Conservation (phyloP, 2,113 vertebrate genomes). For the Gymnobelideus leadbeateri region DNA sequence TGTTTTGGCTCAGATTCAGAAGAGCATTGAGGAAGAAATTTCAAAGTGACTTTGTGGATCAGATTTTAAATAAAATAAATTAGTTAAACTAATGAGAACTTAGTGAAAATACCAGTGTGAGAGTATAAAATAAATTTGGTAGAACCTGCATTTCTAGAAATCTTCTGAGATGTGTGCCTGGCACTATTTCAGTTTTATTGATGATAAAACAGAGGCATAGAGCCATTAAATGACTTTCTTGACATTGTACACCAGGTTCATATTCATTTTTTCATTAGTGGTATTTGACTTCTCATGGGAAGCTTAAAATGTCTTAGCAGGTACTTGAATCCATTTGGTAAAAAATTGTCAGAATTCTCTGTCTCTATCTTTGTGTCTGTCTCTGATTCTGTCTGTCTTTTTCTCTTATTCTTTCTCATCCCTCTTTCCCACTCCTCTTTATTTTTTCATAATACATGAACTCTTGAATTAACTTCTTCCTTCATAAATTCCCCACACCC, state of each 20-base stretch:
- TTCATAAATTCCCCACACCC: not conserved
- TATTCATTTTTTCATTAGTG: conserved; percentile 8
- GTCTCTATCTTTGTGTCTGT: not conserved
- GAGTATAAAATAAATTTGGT: not conserved
- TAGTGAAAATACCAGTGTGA: not conserved
- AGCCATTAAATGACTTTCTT: conserved; percentile 21
- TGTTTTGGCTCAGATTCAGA: not conserved
- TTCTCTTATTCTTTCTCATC: not conserved
- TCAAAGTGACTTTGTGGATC: not conserved
- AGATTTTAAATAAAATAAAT: not conserved
- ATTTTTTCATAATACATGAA: conserved; percentile 39
- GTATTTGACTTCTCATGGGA: conserved; percentile 41
- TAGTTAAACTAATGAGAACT: not conserved
- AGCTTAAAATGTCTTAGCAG: conserved; percentile 54
- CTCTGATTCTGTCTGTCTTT: not conserved
- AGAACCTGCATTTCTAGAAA: not conserved
- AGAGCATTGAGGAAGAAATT: not conserved
- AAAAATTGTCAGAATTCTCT: conserved; percentile 45
- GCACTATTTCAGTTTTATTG: not conserved
- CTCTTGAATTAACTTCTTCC: not conserved
- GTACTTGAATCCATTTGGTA: conserved; percentile 69
- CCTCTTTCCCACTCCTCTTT: not conserved
- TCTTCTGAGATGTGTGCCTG: not conserved
- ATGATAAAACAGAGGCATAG: not conserved
- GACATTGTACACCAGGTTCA: conserved; percentile 29